A percentile compares a stretch with the other conserved stretches of the same genome.
These are phyloP conservation scores for Spongilla lacustris DNA, from an alignment of 37 sponge, comb jelly and placozoan genomes.

Conservation along the genomic window DNA sequence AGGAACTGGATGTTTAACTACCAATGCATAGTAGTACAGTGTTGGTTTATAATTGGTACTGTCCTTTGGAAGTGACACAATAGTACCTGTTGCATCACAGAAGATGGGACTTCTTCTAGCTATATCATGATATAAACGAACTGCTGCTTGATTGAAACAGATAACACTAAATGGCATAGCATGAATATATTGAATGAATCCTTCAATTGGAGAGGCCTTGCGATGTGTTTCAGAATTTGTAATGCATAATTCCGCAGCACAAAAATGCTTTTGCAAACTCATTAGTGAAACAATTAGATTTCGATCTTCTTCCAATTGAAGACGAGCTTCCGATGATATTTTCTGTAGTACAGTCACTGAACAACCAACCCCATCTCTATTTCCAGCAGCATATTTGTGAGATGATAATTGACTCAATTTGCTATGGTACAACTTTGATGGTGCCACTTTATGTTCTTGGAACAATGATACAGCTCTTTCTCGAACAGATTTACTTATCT, in stretches of 20 bases:
- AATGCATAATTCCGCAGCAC: not conserved
- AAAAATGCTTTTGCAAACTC: not conserved
- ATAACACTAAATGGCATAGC: conserved; percentile 11
- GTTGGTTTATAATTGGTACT: not conserved
- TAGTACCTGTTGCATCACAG: not conserved
- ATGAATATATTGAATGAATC: not conserved
- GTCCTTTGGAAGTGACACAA: not conserved
- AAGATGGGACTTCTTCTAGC: not conserved
- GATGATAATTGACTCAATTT: too few species aligned
- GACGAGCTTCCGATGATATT: not conserved
- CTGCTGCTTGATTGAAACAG: conserved; percentile 12
- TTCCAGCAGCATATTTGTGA: too few species aligned
- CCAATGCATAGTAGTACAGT: not conserved
- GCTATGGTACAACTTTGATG: too few species aligned
- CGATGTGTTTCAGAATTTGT: not conserved
- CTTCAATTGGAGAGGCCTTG: not conserved
- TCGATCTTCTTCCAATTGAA: not conserved
- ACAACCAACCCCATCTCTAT: too few species aligned
- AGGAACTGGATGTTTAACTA: not conserved
- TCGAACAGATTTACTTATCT: too few species aligned
- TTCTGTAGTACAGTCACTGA: too few species aligned
- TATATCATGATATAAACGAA: not conserved
- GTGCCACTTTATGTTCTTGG: too few species aligned
- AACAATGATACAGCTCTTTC: too few species aligned
- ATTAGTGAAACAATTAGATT: not conserved